phyloP scores from a whole-genome alignment of 2,113 vertebrate species.

The Prunella fulvescens region DNA sequence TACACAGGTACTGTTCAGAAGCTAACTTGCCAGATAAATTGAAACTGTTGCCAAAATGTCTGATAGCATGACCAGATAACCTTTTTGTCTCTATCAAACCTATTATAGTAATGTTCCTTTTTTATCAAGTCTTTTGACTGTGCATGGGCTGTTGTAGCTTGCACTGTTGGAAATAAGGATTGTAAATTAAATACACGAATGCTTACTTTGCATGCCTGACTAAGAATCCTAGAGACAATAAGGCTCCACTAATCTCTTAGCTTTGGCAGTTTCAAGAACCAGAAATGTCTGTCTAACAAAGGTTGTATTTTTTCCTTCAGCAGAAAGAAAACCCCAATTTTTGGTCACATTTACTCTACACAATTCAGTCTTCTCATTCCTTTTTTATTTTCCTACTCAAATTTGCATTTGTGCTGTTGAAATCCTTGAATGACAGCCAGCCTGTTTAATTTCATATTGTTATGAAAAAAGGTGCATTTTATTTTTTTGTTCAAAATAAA shows the following conservation, averaged over 20 bases:
- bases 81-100: background rate
- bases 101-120: background rate
- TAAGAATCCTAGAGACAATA: background rate
- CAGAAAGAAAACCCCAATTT: background rate
- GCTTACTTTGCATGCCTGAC: background rate
- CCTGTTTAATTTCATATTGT: background rate
- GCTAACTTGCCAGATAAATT: background rate
- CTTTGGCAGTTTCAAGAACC: background rate
- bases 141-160: background rate
- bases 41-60: background rate
- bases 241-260: background rate
- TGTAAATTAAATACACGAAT: background rate
- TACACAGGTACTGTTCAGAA: background rate
- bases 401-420: background rate
- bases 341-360: background rate
- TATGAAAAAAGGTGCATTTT: background rate
- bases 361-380: background rate
- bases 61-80: background rate
- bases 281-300: background rate
- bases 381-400: background rate
- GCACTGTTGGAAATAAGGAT: background rate
- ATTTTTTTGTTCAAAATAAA: background rate
- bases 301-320: background rate
- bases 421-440: background rate
- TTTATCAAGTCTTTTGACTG: background rate